Conservation (phyloP, 1,140 invertebrate genomes). For the Saccostrea cuccullata region DNA sequence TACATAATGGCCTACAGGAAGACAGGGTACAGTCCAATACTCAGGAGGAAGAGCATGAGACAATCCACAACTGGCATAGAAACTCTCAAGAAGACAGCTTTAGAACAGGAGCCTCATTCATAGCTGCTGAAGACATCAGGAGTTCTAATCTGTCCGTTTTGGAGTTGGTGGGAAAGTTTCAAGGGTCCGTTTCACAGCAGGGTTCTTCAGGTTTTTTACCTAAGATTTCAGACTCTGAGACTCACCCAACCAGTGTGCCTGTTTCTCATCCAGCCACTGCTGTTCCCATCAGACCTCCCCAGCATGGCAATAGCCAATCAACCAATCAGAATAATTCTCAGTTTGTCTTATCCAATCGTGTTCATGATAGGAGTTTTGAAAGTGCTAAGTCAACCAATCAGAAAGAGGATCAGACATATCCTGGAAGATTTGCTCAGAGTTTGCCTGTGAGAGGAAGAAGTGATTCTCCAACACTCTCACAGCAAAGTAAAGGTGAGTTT, state of each 20-base stretch:
- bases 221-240: not conserved
- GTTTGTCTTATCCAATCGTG: not conserved
- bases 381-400: slow-evolving; percentile 36
- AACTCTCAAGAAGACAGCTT: slow-evolving; percentile 14
- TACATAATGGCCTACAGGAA: not conserved
- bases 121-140: not conserved
- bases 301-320: slow-evolving; percentile 45
- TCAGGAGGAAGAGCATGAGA: not conserved
- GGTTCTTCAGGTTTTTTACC: not conserved
- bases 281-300: slow-evolving; percentile 61
- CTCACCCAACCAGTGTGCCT: not conserved
- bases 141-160: slow-evolving; percentile 24
- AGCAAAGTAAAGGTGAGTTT: slow-evolving; percentile 27
- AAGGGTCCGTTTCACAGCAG: not conserved
- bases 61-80: slow-evolving; percentile 1
- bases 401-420: not conserved
- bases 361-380: slow-evolving; percentile 48
- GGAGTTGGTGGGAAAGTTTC: not conserved
- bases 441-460: slow-evolving; percentile 7
- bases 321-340: slow-evolving; percentile 1
- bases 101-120: not conserved
- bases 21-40: not conserved
- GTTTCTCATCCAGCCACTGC: slow-evolving; percentile 40
- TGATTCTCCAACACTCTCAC: slow-evolving; percentile 20
- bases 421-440: slow-evolving; percentile 9